phyloP scores from a whole-genome alignment of 2,113 vertebrate genomes.

The Fulmarus glacialis region DNA sequence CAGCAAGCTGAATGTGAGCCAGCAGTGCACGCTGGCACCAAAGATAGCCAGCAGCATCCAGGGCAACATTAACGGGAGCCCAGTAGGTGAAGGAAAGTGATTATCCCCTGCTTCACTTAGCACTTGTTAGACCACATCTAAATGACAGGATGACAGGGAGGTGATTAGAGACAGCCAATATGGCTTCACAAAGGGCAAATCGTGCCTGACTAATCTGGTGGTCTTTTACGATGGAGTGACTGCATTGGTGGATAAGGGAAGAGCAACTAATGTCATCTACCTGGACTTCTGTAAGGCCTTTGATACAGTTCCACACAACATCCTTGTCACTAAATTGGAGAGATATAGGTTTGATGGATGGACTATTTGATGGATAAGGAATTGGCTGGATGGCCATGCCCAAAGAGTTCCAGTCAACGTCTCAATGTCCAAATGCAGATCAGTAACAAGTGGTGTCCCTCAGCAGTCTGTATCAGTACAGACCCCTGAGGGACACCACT shows the following conservation, averaged over 20 bases:
- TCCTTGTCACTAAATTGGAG: neutral
- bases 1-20: neutral
- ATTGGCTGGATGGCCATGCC: neutral
- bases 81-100: neutral
- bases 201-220: too few relatives aligned
- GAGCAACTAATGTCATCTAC: too few relatives aligned
- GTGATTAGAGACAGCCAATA: neutral
- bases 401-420: neutral
- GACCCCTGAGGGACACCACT: too few relatives aligned
- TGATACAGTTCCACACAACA: neutral
- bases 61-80: neutral
- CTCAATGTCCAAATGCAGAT: neutral
- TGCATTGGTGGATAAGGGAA: too few relatives aligned
- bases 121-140: neutral
- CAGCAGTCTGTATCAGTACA: too few relatives aligned
- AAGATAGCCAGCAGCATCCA: too few relatives aligned
- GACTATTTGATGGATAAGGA: neutral
- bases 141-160: neutral
- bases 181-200: neutral
- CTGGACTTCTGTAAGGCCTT: too few relatives aligned
- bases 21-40: neutral
- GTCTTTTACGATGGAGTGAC: too few relatives aligned
- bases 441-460: neutral
- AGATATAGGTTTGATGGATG: neutral
- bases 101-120: neutral